Conservation (phyloP, 2,113 vertebrate species). For the Cyprinodon tularosa region DNA sequence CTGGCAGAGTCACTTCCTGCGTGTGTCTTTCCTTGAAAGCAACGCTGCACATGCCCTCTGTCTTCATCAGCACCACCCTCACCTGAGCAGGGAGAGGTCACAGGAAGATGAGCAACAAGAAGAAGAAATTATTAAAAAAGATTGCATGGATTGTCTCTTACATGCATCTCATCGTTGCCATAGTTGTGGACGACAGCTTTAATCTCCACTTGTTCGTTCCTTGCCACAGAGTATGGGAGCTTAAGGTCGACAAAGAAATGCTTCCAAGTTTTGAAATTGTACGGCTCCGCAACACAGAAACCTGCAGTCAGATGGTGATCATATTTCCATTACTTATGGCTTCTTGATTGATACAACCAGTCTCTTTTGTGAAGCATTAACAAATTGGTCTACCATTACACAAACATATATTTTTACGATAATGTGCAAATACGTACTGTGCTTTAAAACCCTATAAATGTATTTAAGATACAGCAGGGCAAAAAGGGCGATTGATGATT, state of each 20-base stretch:
- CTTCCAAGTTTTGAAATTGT: conserved; percentile 70
- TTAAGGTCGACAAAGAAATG: conserved; percentile 80
- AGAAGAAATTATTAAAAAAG: neutral
- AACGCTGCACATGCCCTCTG: conserved; percentile 77
- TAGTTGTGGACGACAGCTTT: conserved; percentile 82
- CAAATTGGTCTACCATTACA: neutral
- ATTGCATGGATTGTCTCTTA: conserved; percentile 20
- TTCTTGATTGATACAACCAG: neutral
- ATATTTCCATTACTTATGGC: neutral
- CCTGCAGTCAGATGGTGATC: conserved; percentile 53
- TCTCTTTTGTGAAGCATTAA: neutral
- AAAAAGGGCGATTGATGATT: no score
- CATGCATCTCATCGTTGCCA: conserved; percentile 50
- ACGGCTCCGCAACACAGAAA: conserved; percentile 80
- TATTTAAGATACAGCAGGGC: neutral
- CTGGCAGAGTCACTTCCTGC: conserved; percentile 60
- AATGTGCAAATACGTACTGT: neutral
- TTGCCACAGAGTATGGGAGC: conserved; percentile 79
- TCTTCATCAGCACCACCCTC: conserved; percentile 78
- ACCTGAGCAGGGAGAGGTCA: conserved; percentile 64
- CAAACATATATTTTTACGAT: neutral
- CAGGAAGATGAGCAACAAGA: neutral
- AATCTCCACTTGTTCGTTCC: conserved; percentile 79
- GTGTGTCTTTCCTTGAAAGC: conserved; percentile 70
- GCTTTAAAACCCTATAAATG: neutral